Conservation (phyloP, 2,113 vertebrate genomes). For the Fulmarus glacialis region DNA sequence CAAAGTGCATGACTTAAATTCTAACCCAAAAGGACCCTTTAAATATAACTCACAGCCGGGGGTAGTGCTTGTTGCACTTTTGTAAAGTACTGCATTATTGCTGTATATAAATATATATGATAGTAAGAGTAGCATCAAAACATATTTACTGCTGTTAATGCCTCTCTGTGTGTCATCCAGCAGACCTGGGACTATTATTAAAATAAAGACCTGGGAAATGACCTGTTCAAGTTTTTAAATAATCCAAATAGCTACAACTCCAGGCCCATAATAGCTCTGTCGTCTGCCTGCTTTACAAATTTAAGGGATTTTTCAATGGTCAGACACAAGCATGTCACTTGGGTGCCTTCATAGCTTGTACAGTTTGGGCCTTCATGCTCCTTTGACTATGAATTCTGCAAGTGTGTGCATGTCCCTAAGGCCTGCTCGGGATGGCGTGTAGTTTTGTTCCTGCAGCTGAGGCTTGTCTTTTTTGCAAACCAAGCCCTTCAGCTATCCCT, state of each 20-base stretch:
- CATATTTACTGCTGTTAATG: background rate
- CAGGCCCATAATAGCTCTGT: background rate
- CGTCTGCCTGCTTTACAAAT: background rate
- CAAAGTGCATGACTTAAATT: background rate
- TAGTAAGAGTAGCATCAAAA: background rate
- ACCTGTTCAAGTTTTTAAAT: background rate
- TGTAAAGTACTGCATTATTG: background rate
- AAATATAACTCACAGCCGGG: background rate
- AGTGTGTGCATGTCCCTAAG: background rate
- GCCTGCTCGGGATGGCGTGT: background rate
- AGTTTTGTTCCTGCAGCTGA: background rate
- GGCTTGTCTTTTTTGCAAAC: background rate
- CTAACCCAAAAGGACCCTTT: background rate
- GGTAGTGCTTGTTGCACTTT: background rate
- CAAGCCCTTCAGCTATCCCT: background rate
- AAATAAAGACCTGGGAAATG: background rate
- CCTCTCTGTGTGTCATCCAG: background rate
- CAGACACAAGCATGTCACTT: background rate
- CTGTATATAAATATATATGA: background rate
- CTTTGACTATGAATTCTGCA: background rate
- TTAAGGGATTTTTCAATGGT: background rate
- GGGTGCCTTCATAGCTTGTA: background rate
- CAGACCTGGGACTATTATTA: background rate
- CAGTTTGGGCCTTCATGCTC: background rate
- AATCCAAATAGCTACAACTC: background rate